Evolutionary conservation across 2,113 vertebrate species (phyloP).

Genomic region (Alethe castanea): DNA sequence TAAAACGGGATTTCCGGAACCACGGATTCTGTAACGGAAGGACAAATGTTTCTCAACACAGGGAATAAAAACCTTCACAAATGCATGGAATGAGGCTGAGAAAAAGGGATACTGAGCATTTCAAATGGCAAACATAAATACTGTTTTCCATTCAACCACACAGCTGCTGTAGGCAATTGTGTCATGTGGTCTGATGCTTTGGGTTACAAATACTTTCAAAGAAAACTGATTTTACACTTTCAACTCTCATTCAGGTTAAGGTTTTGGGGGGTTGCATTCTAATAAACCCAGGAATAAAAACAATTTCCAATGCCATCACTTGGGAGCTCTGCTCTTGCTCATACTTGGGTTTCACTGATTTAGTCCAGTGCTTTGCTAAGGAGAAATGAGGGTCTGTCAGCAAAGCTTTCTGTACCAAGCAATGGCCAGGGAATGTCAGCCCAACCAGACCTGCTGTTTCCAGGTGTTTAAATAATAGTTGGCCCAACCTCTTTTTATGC

Average conservation of each 20-base stretch:
- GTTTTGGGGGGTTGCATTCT: neutral
- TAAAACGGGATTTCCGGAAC: slow-evolving; percentile 98
- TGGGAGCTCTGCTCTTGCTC: neutral
- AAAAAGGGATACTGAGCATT: neutral
- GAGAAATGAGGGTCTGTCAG: neutral
- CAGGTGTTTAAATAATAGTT: neutral
- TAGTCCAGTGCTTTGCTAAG: neutral
- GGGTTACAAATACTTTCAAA: neutral
- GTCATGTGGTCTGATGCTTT: neutral
- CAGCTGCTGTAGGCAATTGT: neutral
- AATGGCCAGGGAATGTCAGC: neutral
- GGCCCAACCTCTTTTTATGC: neutral
- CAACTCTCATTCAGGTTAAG: neutral
- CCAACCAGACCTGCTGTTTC: neutral
- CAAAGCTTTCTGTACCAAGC: neutral
- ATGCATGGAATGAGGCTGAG: neutral
- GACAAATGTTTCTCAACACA: neutral
- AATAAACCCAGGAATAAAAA: neutral
- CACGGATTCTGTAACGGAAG: slow-evolving; percentile 84
- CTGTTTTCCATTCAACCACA: neutral
- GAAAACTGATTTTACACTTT: neutral
- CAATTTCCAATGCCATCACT: neutral
- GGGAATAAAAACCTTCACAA: neutral
- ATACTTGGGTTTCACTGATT: neutral
- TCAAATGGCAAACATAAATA: neutral